These are phyloP conservation scores for Tortrix viridana DNA, from an alignment of 2,888 invertebrate genomes.

Conservation along the genomic window DNA sequence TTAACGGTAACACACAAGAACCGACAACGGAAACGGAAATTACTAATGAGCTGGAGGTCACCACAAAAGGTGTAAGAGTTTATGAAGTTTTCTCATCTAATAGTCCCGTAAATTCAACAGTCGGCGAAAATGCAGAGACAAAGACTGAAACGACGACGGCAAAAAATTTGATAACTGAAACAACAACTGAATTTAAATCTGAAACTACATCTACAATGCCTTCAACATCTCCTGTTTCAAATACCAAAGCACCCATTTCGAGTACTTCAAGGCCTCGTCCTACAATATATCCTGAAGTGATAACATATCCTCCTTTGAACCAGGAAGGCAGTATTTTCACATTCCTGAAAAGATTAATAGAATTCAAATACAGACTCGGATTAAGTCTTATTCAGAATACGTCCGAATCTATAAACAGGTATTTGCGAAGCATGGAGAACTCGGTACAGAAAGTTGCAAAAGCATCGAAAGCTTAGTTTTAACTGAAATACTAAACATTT, in stretches of 20 bases:
- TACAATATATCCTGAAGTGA: constrained; percentile 62
- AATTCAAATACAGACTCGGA: constrained; percentile 88
- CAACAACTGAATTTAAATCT: constrained; percentile 67
- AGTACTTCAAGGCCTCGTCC: constrained; percentile 52
- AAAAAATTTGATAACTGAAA: constrained; percentile 65
- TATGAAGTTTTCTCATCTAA: constrained; percentile 71
- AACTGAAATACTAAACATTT: constrained; percentile 34
- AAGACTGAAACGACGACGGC: constrained; percentile 58
- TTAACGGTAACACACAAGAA: constrained; percentile 55
- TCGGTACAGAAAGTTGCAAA: constrained; percentile 58
- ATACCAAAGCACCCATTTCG: constrained; percentile 47
- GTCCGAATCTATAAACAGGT: constrained; percentile 86
- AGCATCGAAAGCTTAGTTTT: constrained; percentile 50
- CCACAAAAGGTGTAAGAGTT: constrained; percentile 68
- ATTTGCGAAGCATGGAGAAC: constrained; percentile 85
- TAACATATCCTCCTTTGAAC: constrained; percentile 70
- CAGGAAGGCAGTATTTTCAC: constrained; percentile 80
- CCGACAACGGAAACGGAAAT: constrained; percentile 56
- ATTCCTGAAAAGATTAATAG: constrained; percentile 86
- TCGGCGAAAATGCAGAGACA: constrained; percentile 47
- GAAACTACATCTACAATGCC: constrained; percentile 70
- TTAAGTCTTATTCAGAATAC: constrained; percentile 87
- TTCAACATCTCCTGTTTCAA: constrained; percentile 54
- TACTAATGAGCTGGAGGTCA: constrained; percentile 60
- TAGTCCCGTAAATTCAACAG: constrained; percentile 48